Evolutionary conservation across 1,140 invertebrate genomes (phyloP).

Genomic region (Oncopodura yosiiana): DNA sequence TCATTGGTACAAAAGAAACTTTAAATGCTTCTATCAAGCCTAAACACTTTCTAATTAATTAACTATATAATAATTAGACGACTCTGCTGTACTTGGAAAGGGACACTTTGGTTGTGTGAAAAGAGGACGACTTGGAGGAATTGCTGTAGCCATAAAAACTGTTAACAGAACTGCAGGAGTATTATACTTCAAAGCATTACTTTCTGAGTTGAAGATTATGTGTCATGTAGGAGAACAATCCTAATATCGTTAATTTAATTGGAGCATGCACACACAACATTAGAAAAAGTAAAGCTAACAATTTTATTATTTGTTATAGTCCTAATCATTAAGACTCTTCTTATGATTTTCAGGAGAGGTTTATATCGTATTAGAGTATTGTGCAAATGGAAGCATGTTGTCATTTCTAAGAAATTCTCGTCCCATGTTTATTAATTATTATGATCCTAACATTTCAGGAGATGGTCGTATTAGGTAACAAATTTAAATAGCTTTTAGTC

Average conservation of each 20-base stretch:
- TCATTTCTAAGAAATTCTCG: constrained; percentile 2
- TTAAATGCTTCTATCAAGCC: no score
- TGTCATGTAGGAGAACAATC: background rate
- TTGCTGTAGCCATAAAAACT: constrained; percentile 3
- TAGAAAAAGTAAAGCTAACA: no score
- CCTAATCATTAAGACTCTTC: no score
- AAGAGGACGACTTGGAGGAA: background rate
- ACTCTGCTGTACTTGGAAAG: no score
- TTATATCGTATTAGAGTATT: constrained; percentile 15
- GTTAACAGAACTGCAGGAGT: constrained; percentile 3
- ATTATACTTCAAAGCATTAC: constrained; percentile 6
- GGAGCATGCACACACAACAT: constrained; percentile 9
- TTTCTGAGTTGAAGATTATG: constrained; percentile 17
- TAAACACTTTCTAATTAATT: no score
- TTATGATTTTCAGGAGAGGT: background rate
- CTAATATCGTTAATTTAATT: background rate
- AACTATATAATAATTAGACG: no score
- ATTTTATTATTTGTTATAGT: no score
- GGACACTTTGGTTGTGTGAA: background rate
- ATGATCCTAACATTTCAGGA: no score
- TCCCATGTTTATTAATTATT: background rate
- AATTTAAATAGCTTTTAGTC: no score
- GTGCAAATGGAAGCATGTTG: constrained; percentile 14
- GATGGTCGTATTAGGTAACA: no score
- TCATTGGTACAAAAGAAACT: no score